Base-by-base conservation (phyloP, 2,888 invertebrate genomes). In the Pyrgus malvae region DNA sequence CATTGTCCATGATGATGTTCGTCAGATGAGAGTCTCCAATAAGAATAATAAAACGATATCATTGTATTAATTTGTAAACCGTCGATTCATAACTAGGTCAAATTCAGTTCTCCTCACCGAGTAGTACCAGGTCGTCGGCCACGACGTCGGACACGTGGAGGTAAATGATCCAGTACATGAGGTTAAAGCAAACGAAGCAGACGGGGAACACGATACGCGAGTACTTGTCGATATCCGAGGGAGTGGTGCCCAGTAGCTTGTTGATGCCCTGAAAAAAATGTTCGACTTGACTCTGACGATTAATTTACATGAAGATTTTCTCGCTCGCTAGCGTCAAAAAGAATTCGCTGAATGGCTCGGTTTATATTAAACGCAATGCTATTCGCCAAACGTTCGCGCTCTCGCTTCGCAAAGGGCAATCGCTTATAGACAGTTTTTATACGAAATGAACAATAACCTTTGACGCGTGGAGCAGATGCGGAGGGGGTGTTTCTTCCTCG, bases 171-270 rank as follows among this genome's bases (percentile, higher is more conserved):
- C 98, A 98, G 91, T 98, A 98, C 97, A 97, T 97, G 68, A 98
- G 93, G 90, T 99, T 99, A 93, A 99, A 99, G 91, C 98, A 96
- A 67, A 99, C 96, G 92, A 99, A 99, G 92, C 98, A 97, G 72
- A 98, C 97, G 51, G 99, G 99, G 86, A 99, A 99, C 78, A 98
- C 95, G 90, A 99, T 97, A 79, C 99, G 95, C 57, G 99, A 98
- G 84, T 99, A 99, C 92, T 99, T 99, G 93, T 99, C 99, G 90
- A 99, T 99, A 91, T 98, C 98, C 83, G 98, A 98, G 54, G 98
- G 98, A 70, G 97, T 97, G 71, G 97, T 95, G 77, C 96, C 97
- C 82, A 95, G 93, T 67, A 97, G 92, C 87, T 96, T 97, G 92
- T 96, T 97, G 91, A 97, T 95, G 82, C 96, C 95, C 93, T 93